Conservation (phyloP, 2,797 vertebrate species). For the Dryobates pubescens region DNA sequence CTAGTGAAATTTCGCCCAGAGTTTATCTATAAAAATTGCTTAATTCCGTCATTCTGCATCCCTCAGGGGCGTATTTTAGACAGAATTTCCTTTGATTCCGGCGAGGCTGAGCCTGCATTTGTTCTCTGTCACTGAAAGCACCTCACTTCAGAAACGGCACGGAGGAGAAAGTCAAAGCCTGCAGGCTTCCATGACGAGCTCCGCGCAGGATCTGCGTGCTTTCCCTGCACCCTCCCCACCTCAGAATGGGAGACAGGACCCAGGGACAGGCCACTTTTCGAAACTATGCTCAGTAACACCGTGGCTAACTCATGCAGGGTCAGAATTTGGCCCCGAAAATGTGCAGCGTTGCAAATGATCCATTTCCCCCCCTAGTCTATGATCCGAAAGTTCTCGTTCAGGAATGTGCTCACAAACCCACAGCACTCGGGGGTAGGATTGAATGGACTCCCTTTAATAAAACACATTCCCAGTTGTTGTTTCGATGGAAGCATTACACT, state of each 20-base stretch:
- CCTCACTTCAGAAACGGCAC: background rate
- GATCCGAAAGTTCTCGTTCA: background rate
- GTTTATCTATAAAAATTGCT: background rate
- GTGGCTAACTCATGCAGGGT: background rate
- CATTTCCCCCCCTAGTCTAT: background rate
- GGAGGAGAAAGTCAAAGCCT: background rate
- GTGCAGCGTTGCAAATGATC: background rate
- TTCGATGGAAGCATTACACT: constrained; percentile 35
- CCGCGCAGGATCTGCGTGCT: background rate
- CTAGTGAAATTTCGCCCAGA: background rate
- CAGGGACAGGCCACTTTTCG: background rate
- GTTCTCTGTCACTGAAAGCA: background rate
- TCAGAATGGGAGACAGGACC: background rate
- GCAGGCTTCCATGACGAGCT: background rate
- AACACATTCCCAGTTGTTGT: constrained; percentile 54
- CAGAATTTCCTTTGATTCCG: background rate
- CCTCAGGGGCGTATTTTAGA: background rate
- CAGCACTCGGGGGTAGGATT: constrained; percentile 37
- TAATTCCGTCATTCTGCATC: background rate
- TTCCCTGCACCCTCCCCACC: background rate
- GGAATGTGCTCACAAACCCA: constrained; percentile 32
- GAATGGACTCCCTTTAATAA: constrained; percentile 48
- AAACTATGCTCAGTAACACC: background rate
- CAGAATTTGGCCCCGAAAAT: background rate
- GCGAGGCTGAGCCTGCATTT: background rate